Base-by-base conservation (phyloP, 2,113 vertebrate genomes). In the Oreochromis tanganicae region DNA sequence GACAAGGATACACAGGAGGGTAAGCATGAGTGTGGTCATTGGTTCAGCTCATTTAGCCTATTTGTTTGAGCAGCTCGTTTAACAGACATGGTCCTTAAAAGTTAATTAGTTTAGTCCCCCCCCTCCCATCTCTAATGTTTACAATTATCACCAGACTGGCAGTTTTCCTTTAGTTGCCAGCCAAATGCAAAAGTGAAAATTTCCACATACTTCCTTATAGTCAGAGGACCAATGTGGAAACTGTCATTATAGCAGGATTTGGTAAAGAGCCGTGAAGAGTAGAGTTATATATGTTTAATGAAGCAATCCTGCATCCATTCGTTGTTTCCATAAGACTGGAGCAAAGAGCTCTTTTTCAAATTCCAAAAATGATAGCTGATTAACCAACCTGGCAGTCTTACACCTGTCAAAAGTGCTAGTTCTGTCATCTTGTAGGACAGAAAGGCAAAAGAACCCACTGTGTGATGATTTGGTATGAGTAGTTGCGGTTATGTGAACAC, bases 61-160 rank as follows among this genome's bases (percentile, higher is more conserved):
- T 88, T 94, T 93, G 88, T 94, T 94, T 94, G 89, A 92, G 83
- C 85, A 87, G 78, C 56, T 95, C 82, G 92, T 95, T 95, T 92
- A 91, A 94, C 92, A 95, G 91, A 91, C 86, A 88, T 66, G 50
- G 87, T 91, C 88, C 87, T 95, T 87, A 88, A 71, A 89, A 88
- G 93, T 92, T 94, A 94, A 95, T 95, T 92, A 93, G 86, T 85
- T 89, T 43, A 56, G 90, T 91, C 91, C 89, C 92, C 92, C 85
- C 84, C 12, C 21, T 85, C 61, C 61, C 88, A 83, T 90, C 85
- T 88, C 88, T 93, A 94, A 96, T 95, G 89, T 95, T 94, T 84
- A 89, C 93, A 94, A 95, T 96, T 95, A 96, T 94, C 96, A 94
- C 94, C 88, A 87, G 46, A 83, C 87, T 94, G 93, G 82, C 86